Conservation (phyloP, 1,140 invertebrate species). For the Myzus persicae region DNA sequence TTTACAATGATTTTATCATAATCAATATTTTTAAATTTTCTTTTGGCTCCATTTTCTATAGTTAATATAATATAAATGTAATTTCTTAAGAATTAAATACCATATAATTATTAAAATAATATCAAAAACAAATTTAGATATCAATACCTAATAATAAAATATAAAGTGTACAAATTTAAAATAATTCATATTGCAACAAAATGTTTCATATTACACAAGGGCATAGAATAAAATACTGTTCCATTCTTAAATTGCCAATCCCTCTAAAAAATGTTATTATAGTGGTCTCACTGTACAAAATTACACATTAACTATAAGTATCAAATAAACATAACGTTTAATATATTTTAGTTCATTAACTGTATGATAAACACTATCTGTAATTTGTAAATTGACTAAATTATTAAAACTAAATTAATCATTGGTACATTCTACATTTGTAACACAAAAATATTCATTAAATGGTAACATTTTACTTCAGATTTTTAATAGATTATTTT, state of each 20-base stretch:
- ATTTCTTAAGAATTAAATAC: not conserved
- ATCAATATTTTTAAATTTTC: not conserved
- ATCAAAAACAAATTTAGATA: not conserved
- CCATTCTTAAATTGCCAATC: not conserved
- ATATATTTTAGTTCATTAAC: not conserved
- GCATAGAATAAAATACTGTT: not conserved
- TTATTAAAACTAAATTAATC: not conserved
- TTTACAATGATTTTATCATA: not conserved
- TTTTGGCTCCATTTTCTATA: not conserved
- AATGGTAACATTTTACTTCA: not conserved
- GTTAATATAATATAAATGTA: not conserved
- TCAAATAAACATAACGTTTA: not conserved
- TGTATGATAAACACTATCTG: not conserved
- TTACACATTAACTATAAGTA: not conserved
- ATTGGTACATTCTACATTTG: not conserved
- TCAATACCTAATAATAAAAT: not conserved
- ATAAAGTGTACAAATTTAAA: slow-evolving; percentile 2
- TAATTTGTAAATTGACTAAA: not conserved
- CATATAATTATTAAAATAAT: not conserved
- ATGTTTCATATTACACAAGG: not conserved
- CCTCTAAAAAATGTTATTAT: not conserved
- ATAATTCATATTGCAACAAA: not conserved
- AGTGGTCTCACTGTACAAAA: not conserved
- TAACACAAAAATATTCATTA: not conserved
- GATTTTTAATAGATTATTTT: not conserved